phyloP scores from a whole-genome alignment of 2,888 invertebrate species.

The Lasioglossum villosulum region DNA sequence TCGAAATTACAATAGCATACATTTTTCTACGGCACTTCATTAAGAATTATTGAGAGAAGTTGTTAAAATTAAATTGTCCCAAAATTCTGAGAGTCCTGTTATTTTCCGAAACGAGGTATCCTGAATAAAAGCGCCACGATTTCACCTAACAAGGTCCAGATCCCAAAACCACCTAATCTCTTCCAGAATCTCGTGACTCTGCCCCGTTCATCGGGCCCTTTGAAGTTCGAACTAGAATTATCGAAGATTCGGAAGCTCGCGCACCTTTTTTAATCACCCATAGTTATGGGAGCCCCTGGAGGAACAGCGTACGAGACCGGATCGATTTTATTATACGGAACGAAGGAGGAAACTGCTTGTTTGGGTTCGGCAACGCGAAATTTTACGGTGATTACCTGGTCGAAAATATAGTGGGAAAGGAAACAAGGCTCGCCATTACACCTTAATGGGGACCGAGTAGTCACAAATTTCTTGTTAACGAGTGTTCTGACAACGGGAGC shows the following conservation, averaged over 20 bases:
- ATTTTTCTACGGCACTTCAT: background rate
- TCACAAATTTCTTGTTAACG: slow-evolving; percentile 76
- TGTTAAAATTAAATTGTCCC: background rate
- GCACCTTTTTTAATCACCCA: slow-evolving; percentile 25
- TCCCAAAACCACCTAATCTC: slow-evolving; percentile 33
- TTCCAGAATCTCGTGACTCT: background rate
- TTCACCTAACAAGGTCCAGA: background rate
- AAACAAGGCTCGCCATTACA: slow-evolving; percentile 27
- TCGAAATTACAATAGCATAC: background rate
- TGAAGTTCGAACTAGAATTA: slow-evolving; percentile 28
- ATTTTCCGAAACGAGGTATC: background rate
- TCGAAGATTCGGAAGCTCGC: slow-evolving; percentile 45
- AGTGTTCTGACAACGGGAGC: slow-evolving; percentile 64
- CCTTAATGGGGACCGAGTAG: slow-evolving; percentile 43
- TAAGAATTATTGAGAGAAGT: background rate
- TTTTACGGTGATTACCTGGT: slow-evolving; percentile 57
- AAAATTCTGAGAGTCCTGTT: background rate
- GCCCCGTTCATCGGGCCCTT: too few species aligned
- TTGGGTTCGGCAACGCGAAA: slow-evolving; percentile 45
- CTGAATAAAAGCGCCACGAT: background rate
- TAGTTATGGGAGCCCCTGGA: slow-evolving; percentile 12
- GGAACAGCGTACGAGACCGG: slow-evolving; percentile 1
- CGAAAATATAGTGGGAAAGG: slow-evolving; percentile 50
- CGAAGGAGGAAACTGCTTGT: slow-evolving; percentile 37
- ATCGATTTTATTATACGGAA: slow-evolving; percentile 59